Evolutionary conservation across 2,113 vertebrate genomes (phyloP), one percentile per base, ranked within the genome.

Genomic region (Marcusenius ussheri): DNA sequence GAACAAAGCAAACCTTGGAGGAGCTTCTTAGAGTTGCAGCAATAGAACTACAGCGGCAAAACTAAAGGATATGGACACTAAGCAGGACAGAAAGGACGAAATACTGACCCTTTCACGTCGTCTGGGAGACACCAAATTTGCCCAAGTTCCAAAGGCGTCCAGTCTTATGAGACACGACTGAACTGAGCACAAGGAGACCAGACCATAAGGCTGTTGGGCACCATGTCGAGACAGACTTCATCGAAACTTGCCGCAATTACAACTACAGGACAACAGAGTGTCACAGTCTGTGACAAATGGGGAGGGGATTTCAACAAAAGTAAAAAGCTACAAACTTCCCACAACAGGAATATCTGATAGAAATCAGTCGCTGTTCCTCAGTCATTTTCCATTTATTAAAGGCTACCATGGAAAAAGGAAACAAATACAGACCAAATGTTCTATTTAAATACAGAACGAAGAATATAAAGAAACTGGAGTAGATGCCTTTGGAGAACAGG

Each of bases 321-420:
- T 45, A 89, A 3, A 89, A 3, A 80, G 74, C 35, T 80, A 80
- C 17, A 8, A 35, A 80, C 74, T 42, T 39, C 74, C 74, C 2
- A 17, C 74, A 83, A 77, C 4, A 83, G 45, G 83, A 86, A 49
- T 45, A 84, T 45, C 45, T 86, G 45, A 86, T 27, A 84, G 47
- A 89, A 83, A 83, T 10, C 49, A 83, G 19, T 53, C 66, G 83
- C 50, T 21, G 27, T 50, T 77, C 88, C 31, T 89, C 88, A 83
- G 45, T 66, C 58, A 66, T 58, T 88, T n/a, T 50, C 74, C 70
- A 83, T 89, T 89, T 89, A 89, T 56, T 50, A 46, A 46, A 84
- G 58, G 51, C 35, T 51, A 89, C 10, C 17, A 89, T 42, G 80
- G 83, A 56, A 47, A 84, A 84, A 62, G 42, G 13, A 19, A 89